Evolutionary conservation across 2,888 invertebrate species (phyloP), one percentile per base, ranked within the genome.

Genomic region (Drosophila neonasuta): DNA sequence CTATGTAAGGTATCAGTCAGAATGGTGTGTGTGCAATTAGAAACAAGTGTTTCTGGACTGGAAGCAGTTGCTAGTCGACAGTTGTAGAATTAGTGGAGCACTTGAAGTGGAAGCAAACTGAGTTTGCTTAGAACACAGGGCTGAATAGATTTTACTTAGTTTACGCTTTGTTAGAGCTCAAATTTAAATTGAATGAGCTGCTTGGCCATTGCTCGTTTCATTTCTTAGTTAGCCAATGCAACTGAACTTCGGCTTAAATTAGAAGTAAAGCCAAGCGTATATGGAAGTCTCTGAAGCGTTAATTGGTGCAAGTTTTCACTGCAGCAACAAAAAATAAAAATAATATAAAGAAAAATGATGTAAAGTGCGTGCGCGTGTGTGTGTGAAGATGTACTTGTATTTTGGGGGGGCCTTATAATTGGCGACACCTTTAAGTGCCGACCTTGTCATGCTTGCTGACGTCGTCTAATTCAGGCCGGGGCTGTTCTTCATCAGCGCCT

Each of bases 401-500:
- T 61, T 46, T 42, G 55, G 32, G 63, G 61, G 58, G 55, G 59
- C 64, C 30, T 51, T 52, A 68, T 81, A 86, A 83, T 86, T 84
- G 84, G 80, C 77, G 87, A 86, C 87, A 86, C 81, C 78, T 85
- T 76, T 75, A 85, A 75, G 69, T 81, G 84, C 54, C 77, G 87
- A 86, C 86, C 87, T 87, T 86, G 86, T 86, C 86, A 84, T 86
- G 87, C 80, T 87, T 60, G 76, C 77, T 82, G 86, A 75, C 71
- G 82, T 77, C 76, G 87, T 77, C 86, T 84, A 86, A 87, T 86
- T 86, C 74, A 86, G 86, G 84, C 79, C 86, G 86, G 84, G 84
- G 84, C 71, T 84, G 86, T 83, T 85, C 81, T 83, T 76, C 84
- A 74, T 81, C 74, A 84, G 77, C 82, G 86, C 82, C 52, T 71